Base-by-base conservation (phyloP, 1,140 invertebrate genomes). In the Brachionus angularis region DNA sequence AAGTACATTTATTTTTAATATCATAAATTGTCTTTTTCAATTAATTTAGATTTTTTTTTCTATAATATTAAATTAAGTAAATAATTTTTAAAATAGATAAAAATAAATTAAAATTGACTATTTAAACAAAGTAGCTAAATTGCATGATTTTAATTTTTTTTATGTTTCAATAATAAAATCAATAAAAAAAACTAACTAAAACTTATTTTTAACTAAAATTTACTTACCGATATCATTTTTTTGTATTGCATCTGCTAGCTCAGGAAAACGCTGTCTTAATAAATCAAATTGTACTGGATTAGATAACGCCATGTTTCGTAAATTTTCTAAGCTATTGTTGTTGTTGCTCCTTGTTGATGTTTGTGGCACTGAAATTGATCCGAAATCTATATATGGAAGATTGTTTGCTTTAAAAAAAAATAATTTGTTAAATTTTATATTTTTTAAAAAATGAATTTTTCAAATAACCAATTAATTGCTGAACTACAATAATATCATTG, bases 401-500 rank as follows among this genome's bases (percentile, higher is more conserved):
- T 67, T n/a, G 16, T 16, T 42, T 16, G 39, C 39, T 42, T 42
- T n/a, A n/a, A n/a, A n/a, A n/a, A n/a, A n/a, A n/a, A n/a, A n/a
- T n/a, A n/a, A n/a, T n/a, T n/a, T n/a, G n/a, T n/a, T n/a, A n/a
- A n/a, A n/a, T n/a, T n/a, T n/a, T n/a, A n/a, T n/a, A n/a, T n/a
- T n/a, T n/a, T n/a, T n/a, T n/a, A n/a, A n/a, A n/a, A n/a, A n/a
- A n/a, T n/a, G n/a, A n/a, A n/a, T n/a, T n/a, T n/a, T n/a, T n/a
- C n/a, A n/a, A n/a, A n/a, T n/a, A n/a, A 42, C 39, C 39, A 16
- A 16, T 16, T 42, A 42, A 10, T 16, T 16, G 39, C 39, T 67
- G 62, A 34, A 67, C 62, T 16, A 67, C 47, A 50, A 67, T 46
- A 25, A 67, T 67, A 46, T 67, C 62, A 50, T 67, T 67, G 29